These are phyloP conservation scores for Puffinus mauretanicus DNA, from an alignment of 2,113 vertebrate species.

Conservation along the genomic window DNA sequence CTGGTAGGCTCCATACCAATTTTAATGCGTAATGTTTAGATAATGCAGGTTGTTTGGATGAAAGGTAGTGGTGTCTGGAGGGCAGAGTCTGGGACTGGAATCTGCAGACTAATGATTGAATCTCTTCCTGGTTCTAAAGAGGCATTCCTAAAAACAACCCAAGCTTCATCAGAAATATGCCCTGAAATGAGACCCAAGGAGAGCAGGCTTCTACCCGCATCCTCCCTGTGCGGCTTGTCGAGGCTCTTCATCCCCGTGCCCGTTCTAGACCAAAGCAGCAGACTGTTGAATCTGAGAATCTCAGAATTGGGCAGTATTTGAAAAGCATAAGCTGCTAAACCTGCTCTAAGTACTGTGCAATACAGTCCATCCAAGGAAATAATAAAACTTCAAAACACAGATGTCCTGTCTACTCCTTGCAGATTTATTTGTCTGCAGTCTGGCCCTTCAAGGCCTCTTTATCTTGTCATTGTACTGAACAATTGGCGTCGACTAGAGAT, in stretches of 20 bases:
- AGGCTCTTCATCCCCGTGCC: not conserved
- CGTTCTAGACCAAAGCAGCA: not conserved
- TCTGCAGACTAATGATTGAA: not conserved
- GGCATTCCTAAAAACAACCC: not conserved
- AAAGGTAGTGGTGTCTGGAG: constrained; percentile 14
- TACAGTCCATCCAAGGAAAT: not conserved
- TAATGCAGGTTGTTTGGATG: not conserved
- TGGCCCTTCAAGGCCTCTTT: constrained; percentile 34
- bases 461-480: constrained; percentile 10
- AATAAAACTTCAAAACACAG: constrained; percentile 42
- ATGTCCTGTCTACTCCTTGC: constrained; percentile 19
- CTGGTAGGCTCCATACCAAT: not conserved
- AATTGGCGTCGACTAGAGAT: not conserved
- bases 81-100: not conserved
- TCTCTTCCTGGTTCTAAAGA: not conserved
- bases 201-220: not conserved
- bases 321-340: not conserved
- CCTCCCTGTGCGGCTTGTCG: not conserved
- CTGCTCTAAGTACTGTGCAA: not conserved
- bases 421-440: constrained; percentile 55
- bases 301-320: not conserved
- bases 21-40: not conserved
- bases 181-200: not conserved
- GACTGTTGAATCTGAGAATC: not conserved
- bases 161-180: not conserved